Conservation (phyloP, 2,888 invertebrate genomes). For the Thera obeliscata region DNA sequence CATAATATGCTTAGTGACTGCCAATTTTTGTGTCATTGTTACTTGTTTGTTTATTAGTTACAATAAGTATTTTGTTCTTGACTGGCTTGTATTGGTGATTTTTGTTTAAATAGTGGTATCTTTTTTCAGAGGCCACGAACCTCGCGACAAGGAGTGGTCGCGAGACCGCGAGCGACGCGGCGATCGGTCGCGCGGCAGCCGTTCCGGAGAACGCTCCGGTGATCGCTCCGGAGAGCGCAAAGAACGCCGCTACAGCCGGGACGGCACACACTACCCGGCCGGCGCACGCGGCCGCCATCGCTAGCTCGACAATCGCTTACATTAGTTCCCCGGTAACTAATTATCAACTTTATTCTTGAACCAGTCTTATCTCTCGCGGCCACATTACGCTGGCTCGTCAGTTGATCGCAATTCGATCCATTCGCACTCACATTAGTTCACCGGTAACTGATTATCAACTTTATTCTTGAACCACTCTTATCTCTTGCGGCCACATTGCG, state of each 20-base stretch:
- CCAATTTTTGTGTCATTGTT: too few relatives aligned
- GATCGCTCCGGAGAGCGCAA: conserved; percentile 61
- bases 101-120: too few relatives aligned
- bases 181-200: conserved; percentile 63
- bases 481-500: neutral
- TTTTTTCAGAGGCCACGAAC: conserved; percentile 52
- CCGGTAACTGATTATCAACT: neutral
- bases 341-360: conserved; percentile 1
- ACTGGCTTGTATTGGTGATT: too few relatives aligned
- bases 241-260: conserved; percentile 77
- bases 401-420: conserved; percentile 31
- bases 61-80: too few relatives aligned
- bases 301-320: conserved; percentile 44
- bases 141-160: conserved; percentile 67
- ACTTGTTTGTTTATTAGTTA: too few relatives aligned
- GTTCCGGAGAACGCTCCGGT: conserved; percentile 58
- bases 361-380: too few relatives aligned
- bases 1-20: too few relatives aligned
- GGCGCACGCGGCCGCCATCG: conserved; percentile 70
- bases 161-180: conserved; percentile 70
- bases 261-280: conserved; percentile 58
- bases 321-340: conserved; percentile 13
- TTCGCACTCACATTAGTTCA: conserved; percentile 11
- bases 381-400: too few relatives aligned
- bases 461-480: neutral